Conservation (phyloP, 2,797 vertebrate species). For the Chromis chromis region DNA sequence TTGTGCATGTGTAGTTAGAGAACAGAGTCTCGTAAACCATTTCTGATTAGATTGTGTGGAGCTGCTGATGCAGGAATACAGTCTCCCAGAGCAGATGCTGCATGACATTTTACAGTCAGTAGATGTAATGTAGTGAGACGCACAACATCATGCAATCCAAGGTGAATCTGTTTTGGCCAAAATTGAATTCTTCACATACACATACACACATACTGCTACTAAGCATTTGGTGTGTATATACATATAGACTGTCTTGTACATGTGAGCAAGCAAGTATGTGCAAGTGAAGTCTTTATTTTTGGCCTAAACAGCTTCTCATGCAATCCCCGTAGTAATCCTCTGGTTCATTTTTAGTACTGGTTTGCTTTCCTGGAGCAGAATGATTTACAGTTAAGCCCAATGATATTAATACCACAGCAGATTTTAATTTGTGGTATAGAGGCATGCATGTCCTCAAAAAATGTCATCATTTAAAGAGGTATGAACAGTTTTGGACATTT, state of each 20-base stretch:
- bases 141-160: background rate
- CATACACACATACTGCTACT: no score
- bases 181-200: no score
- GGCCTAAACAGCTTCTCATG: background rate
- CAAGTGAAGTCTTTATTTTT: no score
- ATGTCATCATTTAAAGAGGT: no score
- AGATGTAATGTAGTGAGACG: background rate
- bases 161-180: no score
- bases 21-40: background rate
- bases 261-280: no score
- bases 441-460: no score
- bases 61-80: background rate
- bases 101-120: background rate
- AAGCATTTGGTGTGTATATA: no score
- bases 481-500: no score
- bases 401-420: no score
- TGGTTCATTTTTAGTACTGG: background rate
- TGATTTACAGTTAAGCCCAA: background rate
- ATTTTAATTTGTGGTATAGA: no score
- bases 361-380: slow-evolving; percentile 6
- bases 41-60: background rate
- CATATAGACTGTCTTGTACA: no score
- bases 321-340: background rate
- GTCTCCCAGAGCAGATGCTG: background rate
- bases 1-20: background rate